Base-by-base conservation (phyloP, 2,113 vertebrate species). In the Neoarius graeffei region DNA sequence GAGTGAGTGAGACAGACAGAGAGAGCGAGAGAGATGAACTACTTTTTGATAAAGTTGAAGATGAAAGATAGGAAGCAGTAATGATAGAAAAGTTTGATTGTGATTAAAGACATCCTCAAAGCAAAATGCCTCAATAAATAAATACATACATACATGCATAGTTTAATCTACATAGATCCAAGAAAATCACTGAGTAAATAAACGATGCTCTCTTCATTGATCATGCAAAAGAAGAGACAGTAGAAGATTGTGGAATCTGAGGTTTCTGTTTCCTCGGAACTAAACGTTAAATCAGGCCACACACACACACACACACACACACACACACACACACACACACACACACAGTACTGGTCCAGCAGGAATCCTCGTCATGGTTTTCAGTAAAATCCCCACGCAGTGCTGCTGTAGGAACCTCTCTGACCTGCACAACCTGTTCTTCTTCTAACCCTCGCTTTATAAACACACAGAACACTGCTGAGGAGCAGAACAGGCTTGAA, bases 381-480 rank as follows among this genome's bases (percentile, higher is more conserved):
- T 79, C 42, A 52, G 13, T 52, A 5, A 77, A 77, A 77, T 8
- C 27, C 27, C 71, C 80, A 86, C 30, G 74, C 48, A 52, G 69
- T 42, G 69, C 1, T 5, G 42, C 0, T 48, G 15, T 19, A 87
- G 50, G 30, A 88, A 89, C 85, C 83, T 64, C 82, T 76, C 89
- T 79, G 85, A 87, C 91, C 52, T 15, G 91, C 88, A 67, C 25
- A 73, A 86, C 91, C 83, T 59, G 89, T 81, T 87, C 86, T 69
- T 15, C 76, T n/a, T 30, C 77, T 30, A 30, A 81, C 54, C 54
- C 54, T 81, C 52, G 1, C 52, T 81, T 27, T 88, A 90, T 89
- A 90, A 85, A 89, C 81, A 62, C 77, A 17, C 25, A 60, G 76
- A 73, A 8, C 52, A 59, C 25, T 7, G 7, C 52, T 17, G n/a